A percentile compares a stretch with the other conserved stretches of the same genome.
Evolutionary conservation across 2,113 vertebrate genomes (phyloP).

Genomic region (Ciconia boyciana): DNA sequence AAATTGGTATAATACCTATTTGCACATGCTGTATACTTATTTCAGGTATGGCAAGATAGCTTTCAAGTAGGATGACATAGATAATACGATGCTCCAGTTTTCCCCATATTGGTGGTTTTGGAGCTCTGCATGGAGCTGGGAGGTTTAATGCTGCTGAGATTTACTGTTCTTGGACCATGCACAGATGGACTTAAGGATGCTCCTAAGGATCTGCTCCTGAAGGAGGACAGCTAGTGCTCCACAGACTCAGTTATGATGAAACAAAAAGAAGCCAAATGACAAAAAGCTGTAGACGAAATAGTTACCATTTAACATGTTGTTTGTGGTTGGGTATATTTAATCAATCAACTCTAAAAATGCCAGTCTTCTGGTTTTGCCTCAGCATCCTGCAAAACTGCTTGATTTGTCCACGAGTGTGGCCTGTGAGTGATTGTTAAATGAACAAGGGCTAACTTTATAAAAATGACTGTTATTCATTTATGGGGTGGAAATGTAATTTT

Average conservation of each 20-base stretch:
- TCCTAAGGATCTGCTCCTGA: background rate
- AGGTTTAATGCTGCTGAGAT: background rate
- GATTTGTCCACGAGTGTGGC: background rate
- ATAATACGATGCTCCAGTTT: background rate
- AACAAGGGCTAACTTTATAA: background rate
- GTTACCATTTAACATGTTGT: background rate
- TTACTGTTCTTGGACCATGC: fast-evolving
- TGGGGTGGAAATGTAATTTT: background rate
- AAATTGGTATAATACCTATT: background rate
- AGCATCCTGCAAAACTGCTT: background rate
- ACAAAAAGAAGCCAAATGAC: background rate
- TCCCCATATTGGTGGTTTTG: background rate
- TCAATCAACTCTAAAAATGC: background rate
- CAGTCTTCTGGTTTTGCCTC: background rate
- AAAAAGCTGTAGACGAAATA: background rate
- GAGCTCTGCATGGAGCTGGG: background rate
- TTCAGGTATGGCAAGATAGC: background rate
- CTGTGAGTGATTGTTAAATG: background rate
- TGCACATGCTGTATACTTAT: background rate
- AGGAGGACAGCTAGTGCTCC: background rate
- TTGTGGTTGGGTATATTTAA: background rate
- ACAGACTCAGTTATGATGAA: background rate
- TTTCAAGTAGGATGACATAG: background rate
- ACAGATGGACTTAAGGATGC: background rate
- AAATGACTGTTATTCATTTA: background rate